A percentile compares a stretch with the other conserved stretches of the same genome.
phyloP scores from a whole-genome alignment of 1,140 invertebrate species.

The Bombus impatiens region DNA sequence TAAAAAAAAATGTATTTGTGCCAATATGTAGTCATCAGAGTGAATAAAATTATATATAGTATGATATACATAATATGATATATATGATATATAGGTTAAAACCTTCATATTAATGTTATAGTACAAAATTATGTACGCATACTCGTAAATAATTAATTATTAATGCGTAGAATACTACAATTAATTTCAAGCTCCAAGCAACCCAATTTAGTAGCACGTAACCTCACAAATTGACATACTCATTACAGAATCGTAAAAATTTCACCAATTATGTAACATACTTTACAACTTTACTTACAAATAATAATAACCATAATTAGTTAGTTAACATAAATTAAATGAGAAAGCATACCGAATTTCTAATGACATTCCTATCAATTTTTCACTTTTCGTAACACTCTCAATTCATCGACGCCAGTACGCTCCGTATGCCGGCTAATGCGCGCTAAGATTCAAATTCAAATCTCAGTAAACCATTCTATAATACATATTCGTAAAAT shows the following conservation, averaged over 20 bases:
- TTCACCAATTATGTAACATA: not conserved
- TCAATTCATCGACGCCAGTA: fast-evolving
- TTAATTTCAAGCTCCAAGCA: not conserved
- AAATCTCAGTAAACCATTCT: too few species aligned
- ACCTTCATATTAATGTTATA: not conserved
- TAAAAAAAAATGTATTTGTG: not conserved
- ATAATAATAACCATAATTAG: not conserved
- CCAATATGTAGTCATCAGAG: not conserved
- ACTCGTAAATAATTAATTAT: not conserved
- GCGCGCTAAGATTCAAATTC: not conserved
- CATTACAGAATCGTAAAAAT: not conserved
- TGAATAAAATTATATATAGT: not conserved
- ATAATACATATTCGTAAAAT: not conserved
- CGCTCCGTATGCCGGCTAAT: not conserved
- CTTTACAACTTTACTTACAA: too few species aligned
- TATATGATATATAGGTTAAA: not conserved
- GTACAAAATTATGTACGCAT: not conserved
- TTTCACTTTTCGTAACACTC: not conserved
- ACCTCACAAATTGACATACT: not conserved
- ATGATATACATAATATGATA: too few species aligned
- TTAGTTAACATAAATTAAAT: not conserved
- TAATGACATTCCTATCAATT: not conserved
- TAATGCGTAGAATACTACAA: not conserved
- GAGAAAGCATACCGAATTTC: not conserved
- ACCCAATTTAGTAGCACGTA: not conserved